phyloP scores from a whole-genome alignment of 2,113 vertebrate genomes.

The Dryoscopus gambensis region DNA sequence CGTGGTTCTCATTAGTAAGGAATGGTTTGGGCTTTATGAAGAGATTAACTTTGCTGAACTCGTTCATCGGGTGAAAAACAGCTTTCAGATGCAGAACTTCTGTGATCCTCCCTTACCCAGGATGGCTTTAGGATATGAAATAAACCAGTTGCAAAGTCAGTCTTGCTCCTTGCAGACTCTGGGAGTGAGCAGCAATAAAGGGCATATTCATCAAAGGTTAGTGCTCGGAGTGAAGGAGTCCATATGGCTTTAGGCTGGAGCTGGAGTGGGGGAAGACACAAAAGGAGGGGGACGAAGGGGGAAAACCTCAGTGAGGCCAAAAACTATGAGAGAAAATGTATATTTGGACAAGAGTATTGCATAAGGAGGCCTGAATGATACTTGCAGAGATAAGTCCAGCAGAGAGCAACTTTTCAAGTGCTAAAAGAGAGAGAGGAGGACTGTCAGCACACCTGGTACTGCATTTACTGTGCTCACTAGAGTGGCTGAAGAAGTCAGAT shows the following conservation, averaged over 20 bases:
- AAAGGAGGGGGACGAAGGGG: not conserved
- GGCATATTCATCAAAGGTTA: conserved; percentile 52
- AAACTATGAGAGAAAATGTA: not conserved
- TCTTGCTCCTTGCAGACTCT: not conserved
- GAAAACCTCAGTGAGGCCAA: not conserved
- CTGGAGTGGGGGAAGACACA: not conserved
- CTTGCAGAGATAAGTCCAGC: not conserved
- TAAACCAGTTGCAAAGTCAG: conserved; percentile 53
- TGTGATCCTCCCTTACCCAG: conserved; percentile 14
- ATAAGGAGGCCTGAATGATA: not conserved
- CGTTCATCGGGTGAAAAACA: conserved; percentile 31
- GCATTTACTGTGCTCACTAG: not conserved
- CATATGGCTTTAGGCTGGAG: conserved; percentile 34
- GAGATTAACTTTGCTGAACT: conserved; percentile 49
- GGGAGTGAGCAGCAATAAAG: conserved; percentile 15
- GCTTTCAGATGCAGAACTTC: conserved; percentile 41
- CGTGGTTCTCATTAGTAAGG: conserved; percentile 13
- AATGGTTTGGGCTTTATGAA: not conserved
- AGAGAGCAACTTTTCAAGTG: not conserved
- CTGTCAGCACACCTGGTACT: not conserved
- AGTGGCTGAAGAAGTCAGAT: not conserved
- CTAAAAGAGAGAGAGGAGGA: not conserved
- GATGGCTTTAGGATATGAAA: conserved; percentile 53
- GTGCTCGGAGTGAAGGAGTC: conserved; percentile 19
- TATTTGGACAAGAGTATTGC: not conserved